A percentile compares a stretch with the other conserved stretches of the same genome.
phyloP scores from a whole-genome alignment of 2,797 vertebrate genomes.

The Karalla daura region DNA sequence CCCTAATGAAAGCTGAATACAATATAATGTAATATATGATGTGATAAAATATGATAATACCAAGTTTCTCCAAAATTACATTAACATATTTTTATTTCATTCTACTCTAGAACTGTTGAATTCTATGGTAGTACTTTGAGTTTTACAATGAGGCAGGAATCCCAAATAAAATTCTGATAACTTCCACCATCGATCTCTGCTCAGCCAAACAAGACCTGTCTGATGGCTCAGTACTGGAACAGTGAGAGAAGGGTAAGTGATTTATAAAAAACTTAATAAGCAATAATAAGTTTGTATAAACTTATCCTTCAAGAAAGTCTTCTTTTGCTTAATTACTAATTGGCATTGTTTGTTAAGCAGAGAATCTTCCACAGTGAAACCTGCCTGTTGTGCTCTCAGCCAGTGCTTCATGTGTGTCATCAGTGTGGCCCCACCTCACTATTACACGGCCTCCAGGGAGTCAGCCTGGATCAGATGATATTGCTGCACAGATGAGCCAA shows the following conservation, averaged over 20 bases:
- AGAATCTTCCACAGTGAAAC: neutral
- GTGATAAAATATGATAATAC: no score
- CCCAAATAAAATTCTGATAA: neutral
- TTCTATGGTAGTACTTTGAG: no score
- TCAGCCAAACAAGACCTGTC: neutral
- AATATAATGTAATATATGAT: no score
- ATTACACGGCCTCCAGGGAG: slow-evolving; percentile 12
- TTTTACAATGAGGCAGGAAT: neutral
- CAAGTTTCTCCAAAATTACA: no score
- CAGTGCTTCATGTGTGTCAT: slow-evolving; percentile 3
- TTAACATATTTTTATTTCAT: no score
- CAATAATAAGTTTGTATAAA: neutral
- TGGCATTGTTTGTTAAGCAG: neutral
- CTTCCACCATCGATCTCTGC: neutral
- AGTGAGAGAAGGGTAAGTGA: neutral
- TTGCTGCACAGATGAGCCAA: neutral
- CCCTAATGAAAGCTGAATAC: no score
- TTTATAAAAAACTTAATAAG: no score
- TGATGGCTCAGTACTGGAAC: neutral
- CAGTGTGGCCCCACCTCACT: slow-evolving; percentile 30
- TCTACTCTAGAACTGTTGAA: no score
- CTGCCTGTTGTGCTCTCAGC: neutral
- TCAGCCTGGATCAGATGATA: slow-evolving; percentile 24
- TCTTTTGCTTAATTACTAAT: neutral
- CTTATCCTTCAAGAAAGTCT: neutral